Evolutionary conservation across 2,888 invertebrate species (phyloP), one percentile per base, ranked within the genome.

Genomic region (Agriopis aurantiaria): DNA sequence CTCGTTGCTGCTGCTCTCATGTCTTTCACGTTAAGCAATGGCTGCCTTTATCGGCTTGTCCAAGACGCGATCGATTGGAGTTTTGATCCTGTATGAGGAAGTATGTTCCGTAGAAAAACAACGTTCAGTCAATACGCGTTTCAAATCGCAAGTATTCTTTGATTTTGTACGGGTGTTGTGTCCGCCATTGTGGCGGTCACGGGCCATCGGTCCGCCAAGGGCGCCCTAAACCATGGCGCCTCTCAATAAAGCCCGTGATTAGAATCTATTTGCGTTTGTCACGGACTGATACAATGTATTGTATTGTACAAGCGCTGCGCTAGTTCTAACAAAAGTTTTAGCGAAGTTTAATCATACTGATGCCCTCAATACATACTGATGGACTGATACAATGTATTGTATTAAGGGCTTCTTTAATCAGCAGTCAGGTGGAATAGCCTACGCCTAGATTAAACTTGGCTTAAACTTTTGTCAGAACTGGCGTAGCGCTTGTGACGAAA

Each of bases 191-290:
- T 77, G 58, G 62, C 56, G n/a, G 72, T 75, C 71, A 72, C 71
- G 75, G 69, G 41, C 72, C 69, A 75, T 71, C 64, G 74, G 33
- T 4, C 33, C 23, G 53, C 67, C 77, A 75, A 78, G 78, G 78
- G 74, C 74, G 71, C 43, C 55, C 64, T 69, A 68, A 71, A 65
- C 74, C 70, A 70, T 75, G 75, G 68, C 51, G 73, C 70, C 60
- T 70, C 70, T 61, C 70, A 66, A 68, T 73, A 65, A 59, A 49
- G 33, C 14, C 60, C 56, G 60, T 68, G 51, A 71, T 66, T 64
- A 40, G 51, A 63, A 45, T 59, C 40, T 60, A 59, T 71, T 71
- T 59, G 55, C 59, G 33, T 66, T 62, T 61, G 69, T 49, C 45
- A 69, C 23, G 65, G 62, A 46, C 43, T 17, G 59, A 49, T 67